Conservation (phyloP, 2,113 vertebrate genomes). For the Microcebus murinus region DNA sequence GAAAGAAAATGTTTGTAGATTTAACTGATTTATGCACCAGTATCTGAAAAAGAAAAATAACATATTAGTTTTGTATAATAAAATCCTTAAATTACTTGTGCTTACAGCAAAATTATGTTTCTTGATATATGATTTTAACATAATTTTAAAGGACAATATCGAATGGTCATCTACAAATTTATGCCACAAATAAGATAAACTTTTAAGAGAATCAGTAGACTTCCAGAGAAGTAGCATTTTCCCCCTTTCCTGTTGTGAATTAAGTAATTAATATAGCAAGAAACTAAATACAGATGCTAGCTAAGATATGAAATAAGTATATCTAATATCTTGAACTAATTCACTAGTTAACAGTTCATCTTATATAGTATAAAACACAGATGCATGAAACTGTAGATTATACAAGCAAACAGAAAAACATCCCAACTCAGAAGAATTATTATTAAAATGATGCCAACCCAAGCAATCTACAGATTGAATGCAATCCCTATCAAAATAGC, state of each 20-base stretch:
- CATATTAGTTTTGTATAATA: not conserved
- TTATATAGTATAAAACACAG: not conserved
- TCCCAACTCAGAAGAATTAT: no score
- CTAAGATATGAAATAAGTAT: not conserved
- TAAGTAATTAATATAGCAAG: not conserved
- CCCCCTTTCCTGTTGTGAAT: not conserved
- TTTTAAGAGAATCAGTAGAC: not conserved
- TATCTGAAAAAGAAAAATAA: slow-evolving; percentile 54
- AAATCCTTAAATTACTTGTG: not conserved
- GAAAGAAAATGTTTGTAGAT: not conserved
- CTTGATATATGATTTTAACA: not conserved
- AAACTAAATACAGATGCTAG: not conserved
- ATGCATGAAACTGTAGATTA: no score
- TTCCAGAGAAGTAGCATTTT: not conserved
- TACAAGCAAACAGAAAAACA: no score
- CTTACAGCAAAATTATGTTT: not conserved
- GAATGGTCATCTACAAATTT: not conserved
- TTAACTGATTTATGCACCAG: slow-evolving; percentile 4
- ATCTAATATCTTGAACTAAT: not conserved
- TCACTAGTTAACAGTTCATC: not conserved
- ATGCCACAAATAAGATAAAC: not conserved
- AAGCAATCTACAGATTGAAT: no score
- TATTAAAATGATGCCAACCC: no score
- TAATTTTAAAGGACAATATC: not conserved
- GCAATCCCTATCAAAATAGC: no score